Conservation (phyloP, 2,113 vertebrate species). For the Parotia lawesii region DNA sequence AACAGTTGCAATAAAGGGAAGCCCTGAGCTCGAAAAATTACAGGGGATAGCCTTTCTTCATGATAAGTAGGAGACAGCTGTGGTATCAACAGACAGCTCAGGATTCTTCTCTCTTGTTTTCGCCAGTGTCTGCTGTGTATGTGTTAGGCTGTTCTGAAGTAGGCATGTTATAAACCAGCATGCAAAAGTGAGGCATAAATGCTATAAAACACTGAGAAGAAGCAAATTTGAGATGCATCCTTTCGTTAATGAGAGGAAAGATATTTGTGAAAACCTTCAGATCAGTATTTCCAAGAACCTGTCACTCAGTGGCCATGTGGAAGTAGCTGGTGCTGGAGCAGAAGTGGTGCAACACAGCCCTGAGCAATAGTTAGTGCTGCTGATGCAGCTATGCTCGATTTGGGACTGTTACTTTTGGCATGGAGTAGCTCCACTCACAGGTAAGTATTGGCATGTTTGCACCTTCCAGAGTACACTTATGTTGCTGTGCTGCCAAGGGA, state of each 20-base stretch:
- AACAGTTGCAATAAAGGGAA: not conserved
- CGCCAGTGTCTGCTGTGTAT: not conserved
- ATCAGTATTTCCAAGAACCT: not conserved
- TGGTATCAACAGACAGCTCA: not conserved
- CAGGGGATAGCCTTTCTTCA: not conserved
- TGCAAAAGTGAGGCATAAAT: not conserved
- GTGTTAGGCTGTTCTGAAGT: not conserved
- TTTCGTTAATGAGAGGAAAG: not conserved
- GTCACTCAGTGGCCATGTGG: fast-evolving
- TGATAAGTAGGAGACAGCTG: not conserved
- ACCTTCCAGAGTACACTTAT: not conserved
- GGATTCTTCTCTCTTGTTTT: not conserved
- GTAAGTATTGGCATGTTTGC: not conserved
- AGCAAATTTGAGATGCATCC: not conserved
- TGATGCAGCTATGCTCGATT: not conserved
- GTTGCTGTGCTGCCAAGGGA: not conserved
- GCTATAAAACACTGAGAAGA: not conserved
- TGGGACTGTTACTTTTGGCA: not conserved
- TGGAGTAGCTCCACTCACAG: not conserved
- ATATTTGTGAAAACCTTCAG: not conserved
- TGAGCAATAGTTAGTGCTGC: not conserved
- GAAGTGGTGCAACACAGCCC: not conserved
- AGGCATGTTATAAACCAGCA: not conserved
- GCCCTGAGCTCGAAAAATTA: not conserved
- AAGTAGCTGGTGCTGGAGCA: not conserved